Percentiles rank a stretch among this genome's conserved stretches.
These are phyloP conservation scores for Tragelaphus imberbis DNA, from an alignment of 2,113 vertebrate genomes.

Conservation along the genomic window DNA sequence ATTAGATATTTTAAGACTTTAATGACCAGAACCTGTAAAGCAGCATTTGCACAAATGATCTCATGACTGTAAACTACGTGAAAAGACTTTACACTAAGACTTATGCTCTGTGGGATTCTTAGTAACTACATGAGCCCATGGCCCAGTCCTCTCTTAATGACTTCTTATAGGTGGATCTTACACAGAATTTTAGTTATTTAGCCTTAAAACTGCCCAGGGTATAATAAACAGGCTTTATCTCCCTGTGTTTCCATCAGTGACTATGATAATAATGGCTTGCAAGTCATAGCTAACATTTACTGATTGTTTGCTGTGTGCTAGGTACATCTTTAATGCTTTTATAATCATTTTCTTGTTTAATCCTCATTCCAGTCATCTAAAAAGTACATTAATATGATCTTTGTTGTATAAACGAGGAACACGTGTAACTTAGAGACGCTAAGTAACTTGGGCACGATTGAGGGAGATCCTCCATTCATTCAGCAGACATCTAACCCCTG, in stretches of 20 bases:
- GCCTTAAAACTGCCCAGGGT: conserved; percentile 41
- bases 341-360: not conserved
- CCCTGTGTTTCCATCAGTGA: not conserved
- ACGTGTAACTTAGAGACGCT: not conserved
- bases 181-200: conserved; percentile 35
- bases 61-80: not conserved
- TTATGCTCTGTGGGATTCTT: not conserved
- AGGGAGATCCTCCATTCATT: not conserved
- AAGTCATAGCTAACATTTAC: conserved; percentile 33
- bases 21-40: not conserved
- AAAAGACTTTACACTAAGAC: not conserved
- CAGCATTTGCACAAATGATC: not conserved
- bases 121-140: not conserved
- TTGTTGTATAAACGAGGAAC: not conserved
- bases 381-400: not conserved
- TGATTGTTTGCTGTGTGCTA: not conserved
- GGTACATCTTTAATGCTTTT: not conserved
- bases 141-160: not conserved
- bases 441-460: not conserved
- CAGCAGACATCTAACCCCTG: not conserved
- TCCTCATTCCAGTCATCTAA: not conserved
- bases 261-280: not conserved
- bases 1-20: not conserved
- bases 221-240: conserved; percentile 39
- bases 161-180: not conserved